Percentiles rank a stretch among this genome's conserved stretches.
Evolutionary conservation across 2,113 vertebrate genomes (phyloP).

Genomic region (Mionectes macconnelli): DNA sequence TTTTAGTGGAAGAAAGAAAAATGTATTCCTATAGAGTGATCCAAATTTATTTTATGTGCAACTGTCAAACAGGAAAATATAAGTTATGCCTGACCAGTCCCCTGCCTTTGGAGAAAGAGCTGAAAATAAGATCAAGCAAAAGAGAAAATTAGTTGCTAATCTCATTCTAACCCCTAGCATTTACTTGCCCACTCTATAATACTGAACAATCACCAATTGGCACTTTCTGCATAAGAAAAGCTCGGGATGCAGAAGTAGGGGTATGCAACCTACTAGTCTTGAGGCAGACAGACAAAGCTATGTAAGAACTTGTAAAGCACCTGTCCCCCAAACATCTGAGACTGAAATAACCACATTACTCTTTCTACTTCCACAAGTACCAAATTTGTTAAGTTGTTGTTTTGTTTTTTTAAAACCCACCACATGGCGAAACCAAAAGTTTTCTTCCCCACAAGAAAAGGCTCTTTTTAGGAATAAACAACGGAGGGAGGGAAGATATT

Average conservation of each 20-base stretch:
- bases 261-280: neutral
- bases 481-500: conserved; percentile 69
- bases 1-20: neutral
- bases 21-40: neutral
- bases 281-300: conserved; percentile 25
- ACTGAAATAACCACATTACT: conserved; percentile 10
- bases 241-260: neutral
- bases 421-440: conserved; percentile 48
- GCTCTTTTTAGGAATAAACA: conserved; percentile 58
- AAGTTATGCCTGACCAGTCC: neutral
- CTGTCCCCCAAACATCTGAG: conserved; percentile 21
- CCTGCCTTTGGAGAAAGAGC: neutral
- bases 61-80: neutral
- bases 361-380: neutral
- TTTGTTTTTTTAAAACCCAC: neutral
- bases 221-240: conserved; percentile 31
- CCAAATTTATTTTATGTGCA: neutral
- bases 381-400: conserved; percentile 1
- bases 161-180: conserved; percentile 39
- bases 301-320: conserved; percentile 13
- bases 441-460: conserved; percentile 36
- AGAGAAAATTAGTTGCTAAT: conserved; percentile 40
- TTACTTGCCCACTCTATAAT: neutral
- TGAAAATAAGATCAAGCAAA: conserved; percentile 23
- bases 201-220: neutral